A percentile compares a stretch with the other conserved stretches of the same genome.
These are phyloP conservation scores for Aurelia sp. DNA, from an alignment of 30 jellyfish, hydroid and myxozoan genomes.

Conservation along the genomic window DNA sequence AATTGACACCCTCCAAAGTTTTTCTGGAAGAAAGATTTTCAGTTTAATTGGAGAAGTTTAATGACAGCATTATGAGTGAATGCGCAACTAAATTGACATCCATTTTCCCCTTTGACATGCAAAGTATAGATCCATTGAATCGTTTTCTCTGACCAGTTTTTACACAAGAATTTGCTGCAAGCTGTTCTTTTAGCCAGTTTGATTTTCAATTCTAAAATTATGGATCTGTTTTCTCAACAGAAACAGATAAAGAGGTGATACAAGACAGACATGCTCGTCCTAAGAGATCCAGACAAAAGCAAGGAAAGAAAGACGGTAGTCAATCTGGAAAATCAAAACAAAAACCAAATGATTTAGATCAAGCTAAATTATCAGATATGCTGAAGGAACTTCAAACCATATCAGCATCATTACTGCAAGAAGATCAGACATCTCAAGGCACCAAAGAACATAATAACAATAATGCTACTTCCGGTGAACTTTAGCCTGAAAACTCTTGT, in stretches of 20 bases:
- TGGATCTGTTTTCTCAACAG: too few species aligned
- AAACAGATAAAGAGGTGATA: neutral
- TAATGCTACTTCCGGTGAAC: neutral
- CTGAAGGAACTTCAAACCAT: constrained; percentile 56
- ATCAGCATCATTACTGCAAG: constrained; percentile 54
- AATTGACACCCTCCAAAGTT: too few species aligned
- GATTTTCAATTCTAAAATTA: too few species aligned
- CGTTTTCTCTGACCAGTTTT: too few species aligned
- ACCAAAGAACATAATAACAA: neutral
- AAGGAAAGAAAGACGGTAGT: neutral
- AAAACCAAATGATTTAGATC: neutral
- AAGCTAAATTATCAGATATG: constrained; percentile 40
- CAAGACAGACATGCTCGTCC: neutral
- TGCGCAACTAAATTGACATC: too few species aligned
- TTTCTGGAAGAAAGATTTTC: too few species aligned
- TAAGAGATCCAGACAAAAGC: neutral
- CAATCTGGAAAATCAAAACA: neutral
- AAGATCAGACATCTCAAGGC: neutral
- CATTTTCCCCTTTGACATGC: too few species aligned
- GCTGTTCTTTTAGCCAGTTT: too few species aligned
- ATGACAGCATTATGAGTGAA: too few species aligned
- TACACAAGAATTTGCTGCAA: too few species aligned
- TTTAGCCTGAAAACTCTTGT: neutral
- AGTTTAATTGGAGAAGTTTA: too few species aligned
- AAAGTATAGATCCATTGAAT: too few species aligned